Percentiles rank a stretch among this genome's conserved stretches.
Conservation (phyloP, 2,797 vertebrate species). For the Lagocephalus sceleratus region DNA sequence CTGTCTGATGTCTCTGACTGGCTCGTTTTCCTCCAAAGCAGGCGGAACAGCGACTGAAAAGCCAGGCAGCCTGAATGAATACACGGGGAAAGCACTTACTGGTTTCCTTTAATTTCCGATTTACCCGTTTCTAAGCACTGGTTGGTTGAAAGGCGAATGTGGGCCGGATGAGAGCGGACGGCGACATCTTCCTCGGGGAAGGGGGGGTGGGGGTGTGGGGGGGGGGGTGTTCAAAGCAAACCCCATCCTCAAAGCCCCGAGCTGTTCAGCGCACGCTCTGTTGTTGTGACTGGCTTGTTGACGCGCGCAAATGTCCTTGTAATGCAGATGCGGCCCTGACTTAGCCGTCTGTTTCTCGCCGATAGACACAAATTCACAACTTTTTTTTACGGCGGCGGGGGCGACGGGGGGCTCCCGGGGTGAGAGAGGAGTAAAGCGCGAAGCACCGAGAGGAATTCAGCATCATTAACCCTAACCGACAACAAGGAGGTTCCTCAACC, state of each 20-base stretch:
- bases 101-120: slow-evolving; percentile 49
- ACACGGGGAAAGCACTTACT: slow-evolving; percentile 33
- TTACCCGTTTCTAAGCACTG: slow-evolving; percentile 33
- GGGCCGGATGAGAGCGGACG: slow-evolving; percentile 39
- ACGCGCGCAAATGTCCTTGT: slow-evolving; percentile 47
- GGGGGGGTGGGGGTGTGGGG: too few species aligned
- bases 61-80: slow-evolving; percentile 31
- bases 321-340: slow-evolving; percentile 42
- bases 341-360: slow-evolving; percentile 61
- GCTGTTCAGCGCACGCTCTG: slow-evolving; percentile 45
- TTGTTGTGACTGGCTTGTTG: slow-evolving; percentile 50
- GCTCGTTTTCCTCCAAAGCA: slow-evolving; percentile 41
- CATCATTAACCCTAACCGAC: slow-evolving; percentile 56
- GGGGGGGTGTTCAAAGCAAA: slow-evolving; percentile 48
- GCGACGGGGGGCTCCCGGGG: slow-evolving; percentile 53
- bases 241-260: slow-evolving; percentile 44
- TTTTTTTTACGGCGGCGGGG: slow-evolving; percentile 48
- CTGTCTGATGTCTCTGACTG: slow-evolving; percentile 33
- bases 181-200: slow-evolving; percentile 43
- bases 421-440: slow-evolving; percentile 57
- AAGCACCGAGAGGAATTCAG: slow-evolving; percentile 42
- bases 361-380: slow-evolving; percentile 60
- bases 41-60: slow-evolving; percentile 12
- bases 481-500: slow-evolving; percentile 57
- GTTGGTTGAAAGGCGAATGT: slow-evolving; percentile 42